These are phyloP conservation scores for Oxygymnocypris stewartii DNA, from an alignment of 2,113 vertebrate species.

Conservation along the genomic window DNA sequence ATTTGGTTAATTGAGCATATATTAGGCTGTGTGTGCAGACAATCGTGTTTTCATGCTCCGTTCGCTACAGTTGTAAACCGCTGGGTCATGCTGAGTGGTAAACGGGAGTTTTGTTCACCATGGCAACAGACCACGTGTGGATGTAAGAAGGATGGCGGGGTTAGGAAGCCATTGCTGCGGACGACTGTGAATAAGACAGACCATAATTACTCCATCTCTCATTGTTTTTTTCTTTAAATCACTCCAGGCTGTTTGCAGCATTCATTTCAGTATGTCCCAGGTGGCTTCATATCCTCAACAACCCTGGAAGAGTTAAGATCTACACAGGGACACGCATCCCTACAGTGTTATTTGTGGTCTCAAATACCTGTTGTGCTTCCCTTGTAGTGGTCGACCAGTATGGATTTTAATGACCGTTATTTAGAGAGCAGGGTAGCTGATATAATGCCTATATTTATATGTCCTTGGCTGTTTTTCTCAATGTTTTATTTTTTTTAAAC, in stretches of 20 bases:
- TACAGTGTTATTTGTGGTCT: background rate
- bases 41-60: background rate
- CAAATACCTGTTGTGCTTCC: background rate
- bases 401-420: background rate
- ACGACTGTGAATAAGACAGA: conserved; percentile 53
- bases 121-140: conserved; percentile 47
- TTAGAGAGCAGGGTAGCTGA: background rate
- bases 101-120: conserved; percentile 50
- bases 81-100: conserved; percentile 50
- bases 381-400: background rate
- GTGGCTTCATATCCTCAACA: conserved; percentile 19
- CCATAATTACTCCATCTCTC: conserved; percentile 59
- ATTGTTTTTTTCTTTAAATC: conserved; percentile 51
- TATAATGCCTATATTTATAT: background rate
- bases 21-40: background rate
- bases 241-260: conserved; percentile 48
- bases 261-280: conserved; percentile 29
- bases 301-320: conserved; percentile 31
- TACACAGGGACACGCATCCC: background rate
- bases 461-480: background rate
- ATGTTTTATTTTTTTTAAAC: background rate
- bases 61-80: conserved; percentile 45
- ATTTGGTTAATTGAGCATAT: conserved; percentile 2
- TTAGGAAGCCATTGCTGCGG: conserved; percentile 44
- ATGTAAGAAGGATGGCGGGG: conserved; percentile 51